Percentiles rank a stretch among this genome's conserved stretches.
phyloP scores from a whole-genome alignment of 2,888 invertebrate species.

The Lithophane socia region DNA sequence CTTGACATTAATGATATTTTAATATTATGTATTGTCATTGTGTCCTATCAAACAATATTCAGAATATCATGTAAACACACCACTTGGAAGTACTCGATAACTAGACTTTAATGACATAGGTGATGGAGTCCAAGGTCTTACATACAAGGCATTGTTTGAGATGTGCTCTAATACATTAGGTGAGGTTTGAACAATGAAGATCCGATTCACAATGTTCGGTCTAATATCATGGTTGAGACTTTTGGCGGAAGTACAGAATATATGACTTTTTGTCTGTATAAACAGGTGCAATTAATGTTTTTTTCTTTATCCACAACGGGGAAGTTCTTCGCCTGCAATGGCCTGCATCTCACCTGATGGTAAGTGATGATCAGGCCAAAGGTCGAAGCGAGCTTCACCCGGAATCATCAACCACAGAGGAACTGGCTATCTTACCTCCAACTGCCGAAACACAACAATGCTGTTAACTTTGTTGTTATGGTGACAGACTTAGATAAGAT shows the following conservation, averaged over 20 bases:
- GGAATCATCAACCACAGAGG: too few species aligned
- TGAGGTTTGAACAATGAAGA: conserved; percentile 8
- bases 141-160: background rate
- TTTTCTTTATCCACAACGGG: too few species aligned
- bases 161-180: background rate
- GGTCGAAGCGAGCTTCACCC: too few species aligned
- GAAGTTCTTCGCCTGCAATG: too few species aligned
- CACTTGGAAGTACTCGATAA: conserved; percentile 9
- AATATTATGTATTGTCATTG: background rate
- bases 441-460: too few species aligned
- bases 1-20: conserved; percentile 9
- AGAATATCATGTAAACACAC: conserved; percentile 16
- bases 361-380: too few species aligned
- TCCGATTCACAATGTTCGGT: background rate
- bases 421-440: too few species aligned
- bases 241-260: background rate
- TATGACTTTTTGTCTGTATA: background rate
- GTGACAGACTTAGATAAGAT: too few species aligned
- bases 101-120: conserved; percentile 24
- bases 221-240: background rate
- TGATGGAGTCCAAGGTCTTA: conserved; percentile 30
- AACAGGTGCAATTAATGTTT: background rate
- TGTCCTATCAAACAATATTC: conserved; percentile 2
- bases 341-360: too few species aligned
- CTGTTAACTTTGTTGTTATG: too few species aligned